A percentile compares a stretch with the other conserved stretches of the same genome.
Evolutionary conservation across 2,888 invertebrate species (phyloP).

Genomic region (Julus scandinavius): DNA sequence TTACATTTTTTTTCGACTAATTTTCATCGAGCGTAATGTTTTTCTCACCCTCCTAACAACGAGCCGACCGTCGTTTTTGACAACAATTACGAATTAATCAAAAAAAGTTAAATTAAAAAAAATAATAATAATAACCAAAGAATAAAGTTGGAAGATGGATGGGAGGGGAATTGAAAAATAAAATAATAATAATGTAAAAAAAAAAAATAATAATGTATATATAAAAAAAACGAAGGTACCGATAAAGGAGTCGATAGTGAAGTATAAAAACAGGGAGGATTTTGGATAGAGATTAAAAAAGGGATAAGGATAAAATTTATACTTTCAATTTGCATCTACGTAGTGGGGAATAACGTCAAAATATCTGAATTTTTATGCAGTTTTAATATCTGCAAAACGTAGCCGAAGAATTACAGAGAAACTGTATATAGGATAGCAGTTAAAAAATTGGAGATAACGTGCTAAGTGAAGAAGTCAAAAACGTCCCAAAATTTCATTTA

Average conservation of each 20-base stretch:
- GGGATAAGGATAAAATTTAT: background rate
- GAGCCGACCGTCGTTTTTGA: conserved; percentile 49
- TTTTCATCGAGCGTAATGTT: conserved; percentile 45
- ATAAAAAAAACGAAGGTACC: conserved; percentile 44
- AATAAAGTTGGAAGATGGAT: conserved; percentile 49
- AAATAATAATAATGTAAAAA: conserved; percentile 44
- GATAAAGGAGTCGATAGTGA: conserved; percentile 44
- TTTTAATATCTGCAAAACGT: background rate
- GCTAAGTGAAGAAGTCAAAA: conserved; percentile 43
- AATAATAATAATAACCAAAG: conserved; percentile 45
- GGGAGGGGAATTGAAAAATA: conserved; percentile 50
- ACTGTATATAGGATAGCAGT: conserved; percentile 40
- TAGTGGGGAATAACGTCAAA: conserved; percentile 42
- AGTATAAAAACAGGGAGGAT: conserved; percentile 44
- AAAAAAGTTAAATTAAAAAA: conserved; percentile 50
- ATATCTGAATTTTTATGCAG: background rate
- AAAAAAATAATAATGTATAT: background rate
- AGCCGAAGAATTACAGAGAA: conserved; percentile 35
- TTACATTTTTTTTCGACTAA: conserved; percentile 47
- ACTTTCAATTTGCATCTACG: conserved; percentile 31
- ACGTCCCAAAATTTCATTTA: background rate
- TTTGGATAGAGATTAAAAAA: conserved; percentile 33
- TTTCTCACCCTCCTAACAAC: conserved; percentile 53
- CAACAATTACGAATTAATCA: conserved; percentile 48
- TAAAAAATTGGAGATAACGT: conserved; percentile 31